phyloP scores from a whole-genome alignment of 2,888 invertebrate genomes.

The Criorhina ranunculi region DNA sequence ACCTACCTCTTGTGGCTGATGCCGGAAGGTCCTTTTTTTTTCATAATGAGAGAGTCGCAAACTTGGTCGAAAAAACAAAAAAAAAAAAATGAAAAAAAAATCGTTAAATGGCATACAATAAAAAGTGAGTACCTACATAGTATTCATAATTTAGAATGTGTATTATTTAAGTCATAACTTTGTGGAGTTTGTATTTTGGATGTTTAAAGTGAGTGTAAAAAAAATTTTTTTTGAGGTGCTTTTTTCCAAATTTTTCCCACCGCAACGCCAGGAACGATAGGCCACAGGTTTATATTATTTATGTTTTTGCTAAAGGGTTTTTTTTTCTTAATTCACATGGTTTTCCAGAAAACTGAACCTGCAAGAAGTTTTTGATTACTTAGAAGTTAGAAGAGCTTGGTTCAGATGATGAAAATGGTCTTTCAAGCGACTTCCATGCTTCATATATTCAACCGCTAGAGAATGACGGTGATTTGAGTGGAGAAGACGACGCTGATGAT shows the following conservation, averaged over 20 bases:
- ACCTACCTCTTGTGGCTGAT: too few species aligned
- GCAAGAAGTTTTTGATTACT: background rate
- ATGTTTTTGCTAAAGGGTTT: conserved; percentile 2
- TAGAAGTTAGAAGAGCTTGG: conserved; percentile 6
- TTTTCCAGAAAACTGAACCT: background rate
- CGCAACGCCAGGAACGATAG: conserved; percentile 15
- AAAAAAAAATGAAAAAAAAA: background rate
- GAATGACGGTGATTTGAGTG: conserved; percentile 47
- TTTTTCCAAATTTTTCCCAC: background rate
- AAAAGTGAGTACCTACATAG: background rate
- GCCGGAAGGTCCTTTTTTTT: too few species aligned
- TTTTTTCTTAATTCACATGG: background rate
- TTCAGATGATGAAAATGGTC: conserved; percentile 14
- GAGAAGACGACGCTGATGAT: conserved; percentile 47
- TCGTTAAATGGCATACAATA: background rate
- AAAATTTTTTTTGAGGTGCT: background rate
- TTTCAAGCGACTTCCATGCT: conserved; percentile 20
- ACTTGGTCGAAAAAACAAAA: background rate
- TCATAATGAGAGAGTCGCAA: too few species aligned
- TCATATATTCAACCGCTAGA: conserved; percentile 42
- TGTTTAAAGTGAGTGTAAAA: too few species aligned
- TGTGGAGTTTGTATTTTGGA: too few species aligned
- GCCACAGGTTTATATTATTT: background rate
- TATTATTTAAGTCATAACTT: too few species aligned
- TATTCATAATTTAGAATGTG: too few species aligned